Evolutionary conservation across 92 coral and sea anemone genomes (phyloP).

Genomic region (Hydrozoanthus gracilis): DNA sequence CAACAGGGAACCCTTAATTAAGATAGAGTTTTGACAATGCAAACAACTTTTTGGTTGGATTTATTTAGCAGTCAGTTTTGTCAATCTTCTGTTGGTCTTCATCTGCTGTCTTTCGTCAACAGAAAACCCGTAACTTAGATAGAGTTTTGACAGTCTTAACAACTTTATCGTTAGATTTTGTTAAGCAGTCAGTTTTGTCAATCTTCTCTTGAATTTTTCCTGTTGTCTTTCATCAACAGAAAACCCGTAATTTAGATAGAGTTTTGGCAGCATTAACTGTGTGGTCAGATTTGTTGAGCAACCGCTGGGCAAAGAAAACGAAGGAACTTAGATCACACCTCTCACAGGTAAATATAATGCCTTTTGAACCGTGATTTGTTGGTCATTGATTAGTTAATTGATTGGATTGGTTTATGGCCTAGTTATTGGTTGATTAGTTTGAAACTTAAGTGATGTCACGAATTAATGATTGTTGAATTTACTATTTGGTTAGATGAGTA

Average conservation of each 20-base stretch:
- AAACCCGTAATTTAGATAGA: conserved; percentile 25
- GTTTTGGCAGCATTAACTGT: conserved; percentile 62
- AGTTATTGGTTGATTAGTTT: neutral
- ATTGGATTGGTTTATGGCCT: neutral
- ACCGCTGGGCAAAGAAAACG: conserved; percentile 66
- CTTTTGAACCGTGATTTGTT: neutral
- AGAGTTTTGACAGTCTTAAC: neutral
- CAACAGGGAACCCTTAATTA: conserved; percentile 45
- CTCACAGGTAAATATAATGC: conserved; percentile 57
- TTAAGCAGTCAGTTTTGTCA: neutral
- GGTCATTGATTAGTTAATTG: neutral
- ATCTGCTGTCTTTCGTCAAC: neutral
- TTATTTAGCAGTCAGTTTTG: conserved; percentile 62
- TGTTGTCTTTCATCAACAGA: conserved; percentile 35
- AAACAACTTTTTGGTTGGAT: conserved; percentile 63
- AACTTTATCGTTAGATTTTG: neutral
- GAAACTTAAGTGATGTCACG: neutral
- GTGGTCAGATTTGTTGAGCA: conserved; percentile 71
- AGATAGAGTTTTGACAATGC: conserved; percentile 53
- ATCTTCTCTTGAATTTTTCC: neutral
- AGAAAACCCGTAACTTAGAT: neutral
- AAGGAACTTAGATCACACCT: conserved; percentile 72
- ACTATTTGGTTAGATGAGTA: neutral
- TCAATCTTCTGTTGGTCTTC: neutral
- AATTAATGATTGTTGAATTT: neutral